A percentile compares a stretch with the other conserved stretches of the same genome.
phyloP scores from a whole-genome alignment of 2,797 vertebrate genomes.

The Cyclopterus lumpus region DNA sequence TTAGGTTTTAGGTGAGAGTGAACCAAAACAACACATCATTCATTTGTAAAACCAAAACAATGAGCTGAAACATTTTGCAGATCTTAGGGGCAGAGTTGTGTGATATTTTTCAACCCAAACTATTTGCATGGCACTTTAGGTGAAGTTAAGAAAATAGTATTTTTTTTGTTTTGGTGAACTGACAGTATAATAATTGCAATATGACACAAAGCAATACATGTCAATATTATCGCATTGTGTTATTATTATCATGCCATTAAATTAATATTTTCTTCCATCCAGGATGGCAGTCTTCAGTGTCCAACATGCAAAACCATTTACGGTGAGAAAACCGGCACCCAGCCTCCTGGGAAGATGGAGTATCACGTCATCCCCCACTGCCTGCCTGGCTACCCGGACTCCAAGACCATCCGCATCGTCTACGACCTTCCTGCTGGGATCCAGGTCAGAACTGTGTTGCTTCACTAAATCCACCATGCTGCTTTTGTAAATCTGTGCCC shows the following conservation, averaged over 20 bases:
- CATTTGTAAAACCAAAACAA: background rate
- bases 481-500: conserved; percentile 34
- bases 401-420: conserved; percentile 95
- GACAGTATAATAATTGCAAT: background rate
- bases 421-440: conserved; percentile 96
- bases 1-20: background rate
- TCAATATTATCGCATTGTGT: background rate
- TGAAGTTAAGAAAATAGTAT: background rate
- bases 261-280: conserved; percentile 24
- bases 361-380: conserved; percentile 96
- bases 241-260: background rate
- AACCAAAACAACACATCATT: too few relatives aligned
- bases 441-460: conserved; percentile 83
- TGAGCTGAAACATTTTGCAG: too few relatives aligned
- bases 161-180: background rate
- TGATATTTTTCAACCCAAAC: background rate
- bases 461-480: conserved; percentile 33
- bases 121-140: background rate
- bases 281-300: conserved; percentile 97
- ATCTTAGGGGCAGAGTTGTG: background rate
- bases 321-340: conserved; percentile 95
- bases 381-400: conserved; percentile 90
- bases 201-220: background rate
- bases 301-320: conserved; percentile 97
- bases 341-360: conserved; percentile 97